These are phyloP conservation scores for Aldabrachelys gigantea DNA, from an alignment of 2,113 vertebrate genomes.

Conservation along the genomic window DNA sequence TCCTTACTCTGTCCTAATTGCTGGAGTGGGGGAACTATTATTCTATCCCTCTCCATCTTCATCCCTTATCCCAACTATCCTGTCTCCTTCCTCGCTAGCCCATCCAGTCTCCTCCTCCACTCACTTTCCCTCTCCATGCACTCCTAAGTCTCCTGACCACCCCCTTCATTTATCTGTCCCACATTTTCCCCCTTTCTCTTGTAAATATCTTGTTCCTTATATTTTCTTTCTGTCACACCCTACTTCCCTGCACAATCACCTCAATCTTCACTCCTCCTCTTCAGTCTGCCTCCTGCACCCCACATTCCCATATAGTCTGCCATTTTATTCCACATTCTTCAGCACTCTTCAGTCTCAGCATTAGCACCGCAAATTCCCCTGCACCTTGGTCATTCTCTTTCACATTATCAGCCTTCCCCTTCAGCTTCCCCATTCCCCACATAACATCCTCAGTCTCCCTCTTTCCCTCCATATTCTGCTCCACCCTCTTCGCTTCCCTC, in stretches of 20 bases:
- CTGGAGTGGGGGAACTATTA: neutral
- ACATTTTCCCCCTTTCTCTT: neutral
- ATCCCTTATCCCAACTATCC: neutral
- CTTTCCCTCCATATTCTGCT: neutral
- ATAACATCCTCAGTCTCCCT: neutral
- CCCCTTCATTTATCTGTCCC: neutral
- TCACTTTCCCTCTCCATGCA: neutral
- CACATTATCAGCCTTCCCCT: neutral
- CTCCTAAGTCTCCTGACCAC: neutral
- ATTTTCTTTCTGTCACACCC: neutral
- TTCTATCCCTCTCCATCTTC: neutral
- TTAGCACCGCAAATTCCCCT: neutral
- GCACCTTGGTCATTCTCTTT: neutral
- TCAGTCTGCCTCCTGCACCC: neutral
- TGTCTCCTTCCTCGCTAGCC: rapidly evolving
- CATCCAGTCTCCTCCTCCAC: neutral
- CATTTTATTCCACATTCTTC: neutral
- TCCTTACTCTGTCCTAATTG: neutral
- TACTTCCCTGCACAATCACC: neutral
- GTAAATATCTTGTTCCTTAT: neutral
- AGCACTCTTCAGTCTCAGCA: neutral
- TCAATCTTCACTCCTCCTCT: neutral
- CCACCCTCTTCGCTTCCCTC: neutral
- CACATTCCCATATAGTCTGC: neutral
- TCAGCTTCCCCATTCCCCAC: neutral